Conservation (phyloP, 1,140 invertebrate species). For the Philotrypesis tridentata region DNA sequence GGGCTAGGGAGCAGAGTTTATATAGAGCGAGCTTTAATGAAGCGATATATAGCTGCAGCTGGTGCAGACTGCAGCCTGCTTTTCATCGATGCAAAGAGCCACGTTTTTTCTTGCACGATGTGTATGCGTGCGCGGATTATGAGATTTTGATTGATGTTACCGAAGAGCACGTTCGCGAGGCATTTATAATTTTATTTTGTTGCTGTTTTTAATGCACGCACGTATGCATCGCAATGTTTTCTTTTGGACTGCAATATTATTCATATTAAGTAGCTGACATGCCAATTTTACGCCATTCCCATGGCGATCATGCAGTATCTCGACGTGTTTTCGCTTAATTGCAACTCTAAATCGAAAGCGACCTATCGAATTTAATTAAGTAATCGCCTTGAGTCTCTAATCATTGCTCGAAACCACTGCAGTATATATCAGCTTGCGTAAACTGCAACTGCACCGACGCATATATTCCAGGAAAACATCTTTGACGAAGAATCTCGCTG, state of each 20-base stretch:
- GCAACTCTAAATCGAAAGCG: not conserved
- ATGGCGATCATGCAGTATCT: too few relatives aligned
- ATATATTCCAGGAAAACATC: not conserved
- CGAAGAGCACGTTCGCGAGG: not conserved
- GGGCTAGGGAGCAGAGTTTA: too few relatives aligned
- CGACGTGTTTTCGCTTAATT: not conserved
- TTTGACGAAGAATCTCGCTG: not conserved
- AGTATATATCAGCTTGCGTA: not conserved
- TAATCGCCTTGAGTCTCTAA: not conserved
- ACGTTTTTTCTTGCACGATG: too few relatives aligned
- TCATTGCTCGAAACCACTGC: not conserved
- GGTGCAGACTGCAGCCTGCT: too few relatives aligned
- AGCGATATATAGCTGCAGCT: too few relatives aligned
- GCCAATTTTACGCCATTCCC: not conserved
- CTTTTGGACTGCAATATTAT: too few relatives aligned
- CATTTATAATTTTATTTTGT: not conserved
- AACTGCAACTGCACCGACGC: not conserved
- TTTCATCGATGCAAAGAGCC: too few relatives aligned
- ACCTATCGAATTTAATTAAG: not conserved
- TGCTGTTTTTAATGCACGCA: not conserved
- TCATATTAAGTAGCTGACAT: not conserved
- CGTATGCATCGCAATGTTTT: not conserved
- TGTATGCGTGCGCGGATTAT: not conserved
- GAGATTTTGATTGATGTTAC: not conserved
- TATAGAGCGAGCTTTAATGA: too few relatives aligned